Conservation (phyloP, 1,140 invertebrate species). For the Thaumatotibia leucotreta region DNA sequence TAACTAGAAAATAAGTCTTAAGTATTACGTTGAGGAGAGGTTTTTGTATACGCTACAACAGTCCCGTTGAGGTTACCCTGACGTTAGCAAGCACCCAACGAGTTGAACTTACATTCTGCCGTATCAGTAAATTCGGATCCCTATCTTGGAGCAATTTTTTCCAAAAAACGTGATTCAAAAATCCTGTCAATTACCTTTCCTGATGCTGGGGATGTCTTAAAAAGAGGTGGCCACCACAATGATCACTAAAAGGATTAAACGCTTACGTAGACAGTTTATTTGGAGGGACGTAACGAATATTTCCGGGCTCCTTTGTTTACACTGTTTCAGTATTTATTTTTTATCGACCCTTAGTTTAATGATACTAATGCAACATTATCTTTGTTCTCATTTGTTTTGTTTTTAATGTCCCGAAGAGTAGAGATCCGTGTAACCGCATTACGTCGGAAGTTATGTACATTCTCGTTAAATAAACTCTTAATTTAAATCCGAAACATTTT, state of each 20-base stretch:
- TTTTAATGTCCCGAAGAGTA: conserved; percentile 6
- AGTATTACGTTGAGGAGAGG: conserved; percentile 33
- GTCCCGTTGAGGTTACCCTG: conserved; percentile 17
- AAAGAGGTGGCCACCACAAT: conserved; percentile 30
- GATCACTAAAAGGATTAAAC: conserved; percentile 33
- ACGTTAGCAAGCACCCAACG: conserved; percentile 30
- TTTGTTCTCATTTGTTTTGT: conserved; percentile 15
- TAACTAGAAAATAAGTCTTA: conserved; percentile 40
- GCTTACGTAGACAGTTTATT: conserved; percentile 15
- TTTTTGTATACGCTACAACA: conserved; percentile 28
- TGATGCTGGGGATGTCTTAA: conserved; percentile 3
- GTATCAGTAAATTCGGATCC: conserved; percentile 70
- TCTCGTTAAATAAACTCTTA: background rate
- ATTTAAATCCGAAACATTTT: background rate
- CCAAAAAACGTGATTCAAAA: conserved; percentile 59
- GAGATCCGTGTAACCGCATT: conserved; percentile 12
- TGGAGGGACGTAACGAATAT: background rate
- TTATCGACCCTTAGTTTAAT: conserved; percentile 33
- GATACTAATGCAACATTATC: conserved; percentile 36
- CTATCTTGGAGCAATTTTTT: conserved; percentile 55
- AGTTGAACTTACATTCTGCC: conserved; percentile 54
- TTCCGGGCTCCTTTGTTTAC: conserved; percentile 19
- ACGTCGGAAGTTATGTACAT: conserved; percentile 6
- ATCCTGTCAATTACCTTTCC: conserved; percentile 26
- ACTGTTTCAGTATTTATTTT: conserved; percentile 37